Base-by-base conservation (phyloP, 1,140 invertebrate species). In the Heterodera schachtii region DNA sequence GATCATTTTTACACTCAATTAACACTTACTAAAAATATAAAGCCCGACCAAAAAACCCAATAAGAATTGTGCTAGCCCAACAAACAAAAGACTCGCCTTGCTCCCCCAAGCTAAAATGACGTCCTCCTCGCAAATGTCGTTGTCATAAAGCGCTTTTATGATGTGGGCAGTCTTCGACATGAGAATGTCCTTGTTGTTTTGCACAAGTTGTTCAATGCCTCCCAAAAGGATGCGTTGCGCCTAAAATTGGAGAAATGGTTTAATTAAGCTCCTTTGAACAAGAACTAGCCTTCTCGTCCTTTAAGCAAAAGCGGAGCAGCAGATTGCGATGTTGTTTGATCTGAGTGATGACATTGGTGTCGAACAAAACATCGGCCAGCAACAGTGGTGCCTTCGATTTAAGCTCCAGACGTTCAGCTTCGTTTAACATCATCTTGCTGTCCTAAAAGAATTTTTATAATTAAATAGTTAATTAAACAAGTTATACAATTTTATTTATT, bases 171-270 rank as follows among this genome's bases (percentile, higher is more conserved):
- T 94, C 90, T 96, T 96, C 3, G 93, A 92, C 91, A 98, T 92
- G 67, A 99, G 92, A 4, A 76, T 74, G 16, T 91, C 89, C 70
- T 94, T 93, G 83, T 94, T 93, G 88, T 96, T 94, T 67, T 95
- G 91, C 79, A 94, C 94, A 79, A 98, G 94, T 90, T 97, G 95
- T 89, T 99, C 97, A 86, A 98, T 93, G 73, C 96, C 97, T 84
- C 96, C 94, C 83, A 99, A 93, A 80, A 98, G 92, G 91, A 97
- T 96, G 84, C 96, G 95, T 90, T 98, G 97, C 3, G 96, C 96
- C 90, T 82, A 95, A 96, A 93, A 91, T 89, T 96, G 95, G 21
- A 44, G 44, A 31, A 66, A 60, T 46, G 21, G 31, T 81, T 43
- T 75, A 83, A 31, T 31, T 31, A 52, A 80, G 5, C 5, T 82